Conservation (phyloP, 2,888 invertebrate genomes). For the Oscheius sp. region DNA sequence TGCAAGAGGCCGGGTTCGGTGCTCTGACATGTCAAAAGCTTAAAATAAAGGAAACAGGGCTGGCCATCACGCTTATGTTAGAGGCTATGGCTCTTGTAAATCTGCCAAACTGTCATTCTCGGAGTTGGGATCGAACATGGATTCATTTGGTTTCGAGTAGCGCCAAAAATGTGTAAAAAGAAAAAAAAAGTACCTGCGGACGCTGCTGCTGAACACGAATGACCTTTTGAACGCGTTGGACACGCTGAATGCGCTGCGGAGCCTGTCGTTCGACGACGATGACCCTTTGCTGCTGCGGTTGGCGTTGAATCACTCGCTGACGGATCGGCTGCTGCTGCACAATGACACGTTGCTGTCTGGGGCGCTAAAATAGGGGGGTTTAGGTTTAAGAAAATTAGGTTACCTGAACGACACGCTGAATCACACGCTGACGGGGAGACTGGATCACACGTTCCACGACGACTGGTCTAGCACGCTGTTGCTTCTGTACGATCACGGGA, state of each 20-base stretch:
- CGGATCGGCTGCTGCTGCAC: conserved; percentile 15
- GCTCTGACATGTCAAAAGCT: too few relatives aligned
- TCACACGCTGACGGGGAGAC: conserved; percentile 20
- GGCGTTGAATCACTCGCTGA: conserved; percentile 19
- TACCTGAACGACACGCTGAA: conserved; percentile 34
- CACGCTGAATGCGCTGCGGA: not conserved
- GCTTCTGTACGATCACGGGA: conserved; percentile 22
- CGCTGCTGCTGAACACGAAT: conserved; percentile 9
- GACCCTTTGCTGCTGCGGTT: conserved; percentile 18
- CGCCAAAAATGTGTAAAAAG: too few relatives aligned
- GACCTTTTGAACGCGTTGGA: conserved; percentile 17
- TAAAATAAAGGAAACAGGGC: not conserved
- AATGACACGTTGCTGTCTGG: conserved; percentile 25
- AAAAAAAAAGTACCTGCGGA: conserved; percentile 11
- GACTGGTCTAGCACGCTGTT: conserved; percentile 10
- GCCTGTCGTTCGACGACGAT: conserved; percentile 27
- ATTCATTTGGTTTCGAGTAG: too few relatives aligned
- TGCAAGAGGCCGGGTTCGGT: too few relatives aligned
- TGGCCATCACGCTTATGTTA: not conserved
- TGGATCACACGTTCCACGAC: conserved; percentile 24
- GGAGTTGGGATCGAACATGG: too few relatives aligned
- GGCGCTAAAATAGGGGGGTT: not conserved
- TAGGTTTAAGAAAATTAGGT: not conserved
- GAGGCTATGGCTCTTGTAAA: too few relatives aligned
- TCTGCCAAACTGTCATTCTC: too few relatives aligned